Conservation (phyloP, 2,888 invertebrate species). For the Seira musarum region DNA sequence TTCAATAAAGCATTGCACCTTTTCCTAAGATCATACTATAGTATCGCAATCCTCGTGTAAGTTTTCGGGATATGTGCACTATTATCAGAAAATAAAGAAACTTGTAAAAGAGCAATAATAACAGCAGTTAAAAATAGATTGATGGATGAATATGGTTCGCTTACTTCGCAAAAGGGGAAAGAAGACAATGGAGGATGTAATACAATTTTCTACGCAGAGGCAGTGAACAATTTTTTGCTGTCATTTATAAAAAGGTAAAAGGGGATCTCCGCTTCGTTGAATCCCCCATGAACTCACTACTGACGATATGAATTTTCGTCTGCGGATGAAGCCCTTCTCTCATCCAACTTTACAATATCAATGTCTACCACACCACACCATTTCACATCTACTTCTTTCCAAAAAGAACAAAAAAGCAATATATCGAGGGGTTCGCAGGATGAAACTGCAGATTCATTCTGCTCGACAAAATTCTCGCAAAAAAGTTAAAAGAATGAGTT, state of each 20-base stretch:
- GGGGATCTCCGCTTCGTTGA: constrained; percentile 58
- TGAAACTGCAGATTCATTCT: constrained; percentile 48
- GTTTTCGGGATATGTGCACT: no score
- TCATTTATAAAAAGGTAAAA: constrained; percentile 58
- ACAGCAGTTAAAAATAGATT: background rate
- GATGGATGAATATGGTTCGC: constrained; percentile 13
- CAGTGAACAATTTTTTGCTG: constrained; percentile 49
- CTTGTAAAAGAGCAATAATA: constrained; percentile 24
- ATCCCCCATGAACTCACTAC: constrained; percentile 7
- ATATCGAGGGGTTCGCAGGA: no score
- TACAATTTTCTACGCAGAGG: constrained; percentile 7
- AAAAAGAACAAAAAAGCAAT: no score
- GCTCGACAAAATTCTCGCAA: constrained; percentile 26
- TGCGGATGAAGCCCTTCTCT: constrained; percentile 40
- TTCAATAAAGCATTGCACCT: no score
- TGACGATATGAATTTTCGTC: background rate
- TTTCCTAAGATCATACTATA: no score
- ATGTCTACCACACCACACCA: background rate
- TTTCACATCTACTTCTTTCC: background rate
- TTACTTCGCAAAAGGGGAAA: background rate
- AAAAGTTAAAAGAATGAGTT: constrained; percentile 34
- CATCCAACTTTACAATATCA: background rate
- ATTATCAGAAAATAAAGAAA: no score
- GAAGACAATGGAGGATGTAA: constrained; percentile 30
- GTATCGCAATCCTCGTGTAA: no score